Evolutionary conservation across 2,888 invertebrate species (phyloP).

Genomic region (Drosophila putrida): DNA sequence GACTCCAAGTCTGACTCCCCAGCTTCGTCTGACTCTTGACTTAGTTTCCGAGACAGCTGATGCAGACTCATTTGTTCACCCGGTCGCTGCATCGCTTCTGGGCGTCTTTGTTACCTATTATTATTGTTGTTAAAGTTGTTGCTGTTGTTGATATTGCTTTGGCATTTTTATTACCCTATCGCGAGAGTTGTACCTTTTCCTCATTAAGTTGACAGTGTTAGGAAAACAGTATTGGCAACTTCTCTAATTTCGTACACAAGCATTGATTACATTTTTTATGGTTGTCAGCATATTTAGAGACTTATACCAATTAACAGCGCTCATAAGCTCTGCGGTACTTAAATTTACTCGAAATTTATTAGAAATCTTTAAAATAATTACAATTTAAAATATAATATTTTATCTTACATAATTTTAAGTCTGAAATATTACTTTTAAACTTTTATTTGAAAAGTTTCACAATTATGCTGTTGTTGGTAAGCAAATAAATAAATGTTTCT

Average conservation of each 20-base stretch:
- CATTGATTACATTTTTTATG: slow-evolving; percentile 3
- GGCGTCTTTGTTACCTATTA: slow-evolving; percentile 39
- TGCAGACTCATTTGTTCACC: slow-evolving; percentile 38
- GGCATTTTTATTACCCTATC: slow-evolving; percentile 29
- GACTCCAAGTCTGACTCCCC: slow-evolving; percentile 4
- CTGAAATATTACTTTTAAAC: no score
- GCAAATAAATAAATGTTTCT: background rate
- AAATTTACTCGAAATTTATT: no score
- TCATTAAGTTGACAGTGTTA: background rate
- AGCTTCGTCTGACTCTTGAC: slow-evolving; percentile 21
- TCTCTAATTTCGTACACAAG: background rate
- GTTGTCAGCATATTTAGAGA: no score
- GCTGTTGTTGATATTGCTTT: slow-evolving; percentile 3
- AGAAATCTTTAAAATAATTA: no score
- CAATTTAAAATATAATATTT: background rate
- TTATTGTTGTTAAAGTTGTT: slow-evolving; percentile 10
- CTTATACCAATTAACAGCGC: background rate
- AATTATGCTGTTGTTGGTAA: no score
- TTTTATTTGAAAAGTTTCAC: no score
- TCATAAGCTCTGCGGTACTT: background rate
- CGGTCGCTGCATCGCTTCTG: slow-evolving; percentile 57
- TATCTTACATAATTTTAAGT: no score
- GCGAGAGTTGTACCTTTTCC: background rate
- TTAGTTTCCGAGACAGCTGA: slow-evolving; percentile 12
- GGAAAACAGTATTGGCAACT: background rate